phyloP scores from a whole-genome alignment of 2,113 vertebrate species.

The Siniperca chuatsi region DNA sequence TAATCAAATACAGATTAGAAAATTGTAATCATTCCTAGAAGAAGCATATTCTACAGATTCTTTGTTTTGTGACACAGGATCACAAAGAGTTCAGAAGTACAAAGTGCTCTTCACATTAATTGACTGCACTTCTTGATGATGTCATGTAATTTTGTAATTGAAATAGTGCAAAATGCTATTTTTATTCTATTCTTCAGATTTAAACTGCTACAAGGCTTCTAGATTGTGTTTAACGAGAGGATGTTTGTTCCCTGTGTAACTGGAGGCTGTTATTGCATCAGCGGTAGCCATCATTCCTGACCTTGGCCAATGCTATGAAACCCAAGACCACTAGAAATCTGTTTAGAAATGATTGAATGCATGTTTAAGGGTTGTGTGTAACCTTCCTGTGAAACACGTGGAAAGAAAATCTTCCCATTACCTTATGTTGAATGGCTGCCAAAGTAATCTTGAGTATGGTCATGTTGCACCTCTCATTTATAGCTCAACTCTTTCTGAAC shows the following conservation, averaged over 20 bases:
- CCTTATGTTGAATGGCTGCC: not conserved
- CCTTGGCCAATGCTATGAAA: not conserved
- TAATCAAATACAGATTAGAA: not conserved
- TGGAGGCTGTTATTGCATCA: conserved; percentile 11
- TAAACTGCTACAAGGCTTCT: not conserved
- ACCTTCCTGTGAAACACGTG: not conserved
- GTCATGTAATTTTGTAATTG: not conserved
- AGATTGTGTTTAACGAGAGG: conserved; percentile 7
- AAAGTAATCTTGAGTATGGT: not conserved
- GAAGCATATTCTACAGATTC: not conserved
- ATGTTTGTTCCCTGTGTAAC: not conserved
- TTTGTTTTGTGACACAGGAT: not conserved
- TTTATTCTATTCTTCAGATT: not conserved
- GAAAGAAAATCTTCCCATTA: not conserved
- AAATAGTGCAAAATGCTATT: not conserved
- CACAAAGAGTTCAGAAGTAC: not conserved
- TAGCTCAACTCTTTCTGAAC: not conserved
- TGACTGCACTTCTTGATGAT: not conserved
- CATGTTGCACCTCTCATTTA: not conserved
- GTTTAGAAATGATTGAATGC: conserved; percentile 5
- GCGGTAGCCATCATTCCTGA: not conserved
- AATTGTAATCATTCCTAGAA: not conserved
- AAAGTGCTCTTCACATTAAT: not conserved
- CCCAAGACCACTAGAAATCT: conserved; percentile 5
- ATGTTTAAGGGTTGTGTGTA: not conserved